Base-by-base conservation (phyloP, 2,888 invertebrate genomes). In the Acanthopleura granulata region DNA sequence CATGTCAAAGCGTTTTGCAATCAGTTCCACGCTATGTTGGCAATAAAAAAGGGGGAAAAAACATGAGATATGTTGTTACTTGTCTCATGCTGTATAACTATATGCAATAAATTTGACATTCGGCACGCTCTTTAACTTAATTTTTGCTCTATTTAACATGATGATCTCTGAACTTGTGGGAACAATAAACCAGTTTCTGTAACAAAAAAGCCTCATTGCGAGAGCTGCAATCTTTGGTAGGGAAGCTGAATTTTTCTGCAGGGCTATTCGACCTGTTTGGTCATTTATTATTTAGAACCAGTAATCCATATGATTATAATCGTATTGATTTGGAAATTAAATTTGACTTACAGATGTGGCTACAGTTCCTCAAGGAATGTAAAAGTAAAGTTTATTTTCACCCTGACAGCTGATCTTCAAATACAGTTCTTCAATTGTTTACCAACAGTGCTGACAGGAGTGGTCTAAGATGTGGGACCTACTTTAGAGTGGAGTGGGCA, bases 161-260 rank as follows among this genome's bases (percentile, higher is more conserved):
- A n/a, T n/a, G 71, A 61, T 74, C 12, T 18, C n/a, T 15, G 70
- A 75, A 69, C 40, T 74, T 15, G 11, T 71, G 15, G 29, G 1
- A 11, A 30, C 62, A 18, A 49, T 78, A n/a, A n/a, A 57, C 0
- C n/a, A 16, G 15, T 15, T 75, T 15, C 29, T 71, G 22, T 16
- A 22, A 0, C 15, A n/a, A 49, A 75, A 72, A 74, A 62, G 72
- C 74, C 11, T 76, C 71, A 18, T 30, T 78, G 14, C 75, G 25
- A 50, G 73, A 76, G 0, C 25, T 78, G 27, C 78, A 78, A 62
- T 73, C 72, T n/a, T 62, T 78, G 27, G 29, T 71, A 49, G 74
- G 76, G 0, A 62, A 49, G 30, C 51, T 77, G 40, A 77, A 61
- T 72, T 78, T 76, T 61, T 62, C 62, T 61, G 71, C 15, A 25